These are phyloP conservation scores for Troglohyphantes excavatus DNA, from an alignment of 2,888 invertebrate species.

Conservation along the genomic window DNA sequence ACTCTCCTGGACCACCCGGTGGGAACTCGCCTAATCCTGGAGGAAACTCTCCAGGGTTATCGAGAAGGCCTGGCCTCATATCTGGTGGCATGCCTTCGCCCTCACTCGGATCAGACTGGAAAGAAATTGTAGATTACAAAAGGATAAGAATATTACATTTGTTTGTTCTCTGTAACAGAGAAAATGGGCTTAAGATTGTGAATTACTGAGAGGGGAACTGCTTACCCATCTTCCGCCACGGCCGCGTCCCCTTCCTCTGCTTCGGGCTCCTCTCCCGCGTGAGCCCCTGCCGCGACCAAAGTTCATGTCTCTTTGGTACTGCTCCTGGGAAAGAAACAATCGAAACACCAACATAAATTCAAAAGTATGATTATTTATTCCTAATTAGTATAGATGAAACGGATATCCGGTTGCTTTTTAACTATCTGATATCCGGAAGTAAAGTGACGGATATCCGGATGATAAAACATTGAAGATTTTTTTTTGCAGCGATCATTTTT, in stretches of 20 bases:
- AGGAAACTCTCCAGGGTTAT: slow-evolving; percentile 17
- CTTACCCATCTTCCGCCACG: slow-evolving; percentile 66
- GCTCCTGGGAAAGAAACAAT: slow-evolving; percentile 28
- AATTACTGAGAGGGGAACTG: background rate
- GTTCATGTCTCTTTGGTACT: slow-evolving; percentile 51
- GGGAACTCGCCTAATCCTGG: background rate
- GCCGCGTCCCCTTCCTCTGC: slow-evolving; percentile 81
- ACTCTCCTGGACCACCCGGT: background rate
- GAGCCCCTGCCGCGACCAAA: slow-evolving; percentile 71
- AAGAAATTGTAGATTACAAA: background rate
- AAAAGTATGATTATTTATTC: too few species aligned
- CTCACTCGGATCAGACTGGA: slow-evolving; percentile 44
- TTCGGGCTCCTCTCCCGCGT: slow-evolving; percentile 80
- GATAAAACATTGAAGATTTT: too few species aligned
- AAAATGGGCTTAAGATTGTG: background rate
- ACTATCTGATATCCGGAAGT: too few species aligned
- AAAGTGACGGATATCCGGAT: too few species aligned
- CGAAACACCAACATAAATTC: too few species aligned
- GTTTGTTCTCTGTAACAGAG: too few species aligned
- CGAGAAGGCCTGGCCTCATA: slow-evolving; percentile 25
- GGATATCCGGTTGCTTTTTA: too few species aligned
- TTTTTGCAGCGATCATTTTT: too few species aligned
- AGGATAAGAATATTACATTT: background rate
- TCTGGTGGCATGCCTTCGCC: slow-evolving; percentile 21
- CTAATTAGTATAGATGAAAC: too few species aligned